phyloP scores from a whole-genome alignment of 2,888 invertebrate species.

The Parnassius orleans region DNA sequence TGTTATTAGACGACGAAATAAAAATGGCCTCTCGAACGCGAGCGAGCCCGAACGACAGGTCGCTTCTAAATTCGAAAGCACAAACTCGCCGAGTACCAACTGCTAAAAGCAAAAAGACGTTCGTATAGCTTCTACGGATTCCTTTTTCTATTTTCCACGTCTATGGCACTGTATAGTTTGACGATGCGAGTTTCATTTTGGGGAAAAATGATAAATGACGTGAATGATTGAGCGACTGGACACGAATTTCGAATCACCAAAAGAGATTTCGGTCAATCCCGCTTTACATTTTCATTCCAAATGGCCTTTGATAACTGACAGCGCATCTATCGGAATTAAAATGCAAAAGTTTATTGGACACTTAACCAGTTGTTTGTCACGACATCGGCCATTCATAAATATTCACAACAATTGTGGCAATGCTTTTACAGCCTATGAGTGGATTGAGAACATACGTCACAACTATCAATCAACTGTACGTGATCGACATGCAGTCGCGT shows the following conservation, averaged over 20 bases:
- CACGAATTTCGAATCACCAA: conserved; percentile 55
- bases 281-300: conserved; percentile 47
- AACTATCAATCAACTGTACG: conserved; percentile 67
- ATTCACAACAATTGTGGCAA: conserved; percentile 64
- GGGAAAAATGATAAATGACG: conserved; percentile 73
- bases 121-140: conserved; percentile 64
- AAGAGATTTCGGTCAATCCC: conserved; percentile 58
- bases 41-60: conserved; percentile 43
- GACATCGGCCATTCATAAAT: conserved; percentile 66
- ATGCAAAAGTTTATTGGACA: conserved; percentile 53
- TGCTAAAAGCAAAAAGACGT: conserved; percentile 71
- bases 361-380: conserved; percentile 62
- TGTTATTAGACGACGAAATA: conserved; percentile 59
- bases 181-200: conserved; percentile 66
- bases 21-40: conserved; percentile 44
- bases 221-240: conserved; percentile 74
- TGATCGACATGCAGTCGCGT: conserved; percentile 45
- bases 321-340: conserved; percentile 61
- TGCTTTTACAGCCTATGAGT: conserved; percentile 63
- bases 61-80: conserved; percentile 48
- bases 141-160: conserved; percentile 66
- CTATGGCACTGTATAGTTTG: conserved; percentile 71
- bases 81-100: conserved; percentile 53
- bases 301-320: conserved; percentile 41
- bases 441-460: conserved; percentile 71